Conservation (phyloP, 2,113 vertebrate species). For the Embiotoca jacksoni region DNA sequence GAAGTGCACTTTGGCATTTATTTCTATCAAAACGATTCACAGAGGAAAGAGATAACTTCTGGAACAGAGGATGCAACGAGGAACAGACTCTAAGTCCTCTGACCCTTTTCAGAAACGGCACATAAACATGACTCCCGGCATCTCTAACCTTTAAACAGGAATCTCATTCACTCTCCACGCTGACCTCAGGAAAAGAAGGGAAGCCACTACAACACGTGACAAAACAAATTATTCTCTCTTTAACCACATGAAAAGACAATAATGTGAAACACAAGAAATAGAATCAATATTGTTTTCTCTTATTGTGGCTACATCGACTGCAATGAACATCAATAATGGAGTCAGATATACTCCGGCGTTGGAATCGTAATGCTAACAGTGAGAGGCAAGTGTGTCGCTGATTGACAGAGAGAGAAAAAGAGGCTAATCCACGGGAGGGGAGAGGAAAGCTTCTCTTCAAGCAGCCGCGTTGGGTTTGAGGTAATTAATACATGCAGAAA, state of each 20-base stretch:
- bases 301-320: background rate
- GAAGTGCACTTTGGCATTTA: conserved; percentile 1
- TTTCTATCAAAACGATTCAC: conserved; percentile 18
- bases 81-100: background rate
- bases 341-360: background rate
- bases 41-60: background rate
- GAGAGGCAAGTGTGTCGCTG: conserved; percentile 38
- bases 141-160: background rate
- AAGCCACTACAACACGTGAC: background rate
- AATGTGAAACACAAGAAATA: background rate
- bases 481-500: conserved; percentile 67
- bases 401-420: conserved; percentile 39
- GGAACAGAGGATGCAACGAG: conserved; percentile 4
- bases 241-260: background rate
- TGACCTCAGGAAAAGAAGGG: no score
- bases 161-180: background rate
- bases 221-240: background rate
- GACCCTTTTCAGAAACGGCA: background rate
- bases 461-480: conserved; percentile 44
- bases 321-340: conserved; percentile 8
- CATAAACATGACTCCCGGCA: background rate
- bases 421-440: conserved; percentile 56
- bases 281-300: background rate
- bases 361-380: background rate
- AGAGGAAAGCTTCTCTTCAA: conserved; percentile 37